Percentiles rank a stretch among this genome's conserved stretches.
These are phyloP conservation scores for Campoletis sonorensis DNA, from an alignment of 1,140 invertebrate species.

Conservation along the genomic window DNA sequence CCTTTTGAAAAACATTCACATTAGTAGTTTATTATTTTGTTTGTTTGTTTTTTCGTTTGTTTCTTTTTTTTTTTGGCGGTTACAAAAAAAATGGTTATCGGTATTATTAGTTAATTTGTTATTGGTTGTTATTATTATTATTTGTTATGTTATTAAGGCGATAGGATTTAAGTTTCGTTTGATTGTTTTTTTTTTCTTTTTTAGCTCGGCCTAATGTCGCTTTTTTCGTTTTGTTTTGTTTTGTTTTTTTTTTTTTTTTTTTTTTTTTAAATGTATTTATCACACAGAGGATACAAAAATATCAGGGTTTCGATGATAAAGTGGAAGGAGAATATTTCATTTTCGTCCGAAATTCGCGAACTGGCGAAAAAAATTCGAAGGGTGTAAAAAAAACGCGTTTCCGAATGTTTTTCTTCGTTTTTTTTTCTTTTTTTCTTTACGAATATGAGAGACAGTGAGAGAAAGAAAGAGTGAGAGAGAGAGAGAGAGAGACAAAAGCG, in stretches of 20 bases:
- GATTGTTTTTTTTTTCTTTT: slow-evolving; percentile 7
- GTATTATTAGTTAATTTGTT: slow-evolving; percentile 39
- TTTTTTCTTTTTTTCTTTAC: slow-evolving; percentile 1
- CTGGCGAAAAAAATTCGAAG: slow-evolving; percentile 8
- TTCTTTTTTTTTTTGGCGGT: slow-evolving; percentile 52
- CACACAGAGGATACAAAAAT: slow-evolving; percentile 28
- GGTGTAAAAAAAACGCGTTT: slow-evolving; percentile 21
- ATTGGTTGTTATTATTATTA: slow-evolving; percentile 38
- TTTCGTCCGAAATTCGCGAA: slow-evolving; percentile 1
- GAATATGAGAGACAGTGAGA: neutral
- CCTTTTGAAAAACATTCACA: slow-evolving; percentile 77
- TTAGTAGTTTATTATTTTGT: slow-evolving; percentile 58
- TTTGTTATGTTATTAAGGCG: slow-evolving; percentile 35
- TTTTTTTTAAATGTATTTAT: slow-evolving; percentile 9
- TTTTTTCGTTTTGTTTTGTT: slow-evolving; percentile 21
- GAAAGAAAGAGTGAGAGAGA: too few relatives aligned
- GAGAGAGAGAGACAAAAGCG: too few relatives aligned
- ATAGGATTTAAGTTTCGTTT: slow-evolving; percentile 23
- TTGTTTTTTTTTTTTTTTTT: slow-evolving; percentile 20
- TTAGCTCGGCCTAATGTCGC: slow-evolving; percentile 38
- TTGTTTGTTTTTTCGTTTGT: slow-evolving; percentile 26
- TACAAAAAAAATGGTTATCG: slow-evolving; percentile 52
- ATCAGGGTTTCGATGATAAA: neutral
- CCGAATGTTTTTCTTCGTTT: neutral
- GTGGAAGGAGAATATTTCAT: neutral